These are phyloP conservation scores for Mormyrops attenuatus DNA, from an alignment of 2,797 vertebrate genomes.

Conservation along the genomic window DNA sequence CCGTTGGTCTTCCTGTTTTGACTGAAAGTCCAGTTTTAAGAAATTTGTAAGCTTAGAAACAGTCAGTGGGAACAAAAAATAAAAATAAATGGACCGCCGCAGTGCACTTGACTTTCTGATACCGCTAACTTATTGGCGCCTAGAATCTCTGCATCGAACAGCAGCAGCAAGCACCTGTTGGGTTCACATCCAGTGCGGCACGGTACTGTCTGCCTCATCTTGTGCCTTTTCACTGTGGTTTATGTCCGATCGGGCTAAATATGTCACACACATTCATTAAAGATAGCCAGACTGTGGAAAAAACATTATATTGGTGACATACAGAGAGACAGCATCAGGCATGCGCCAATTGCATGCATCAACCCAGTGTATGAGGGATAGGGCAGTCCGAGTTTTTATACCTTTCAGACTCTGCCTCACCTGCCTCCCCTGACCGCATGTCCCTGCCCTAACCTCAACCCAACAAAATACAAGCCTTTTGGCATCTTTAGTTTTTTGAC, in stretches of 20 bases:
- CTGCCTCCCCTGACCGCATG: no score
- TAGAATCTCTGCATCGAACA: not conserved
- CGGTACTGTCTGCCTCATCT: not conserved
- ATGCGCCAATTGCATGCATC: not conserved
- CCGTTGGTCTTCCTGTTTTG: no score
- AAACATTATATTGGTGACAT: no score
- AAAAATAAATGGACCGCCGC: not conserved
- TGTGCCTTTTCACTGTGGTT: not conserved
- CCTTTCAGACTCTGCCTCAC: no score
- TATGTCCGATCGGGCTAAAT: not conserved
- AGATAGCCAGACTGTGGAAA: not conserved
- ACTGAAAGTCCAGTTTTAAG: no score
- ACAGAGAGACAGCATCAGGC: not conserved
- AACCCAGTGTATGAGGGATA: no score
- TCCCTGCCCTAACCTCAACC: no score
- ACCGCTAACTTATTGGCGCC: no score
- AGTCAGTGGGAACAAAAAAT: not conserved
- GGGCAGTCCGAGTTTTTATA: no score
- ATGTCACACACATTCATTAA: not conserved
- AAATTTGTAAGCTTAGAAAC: no score
- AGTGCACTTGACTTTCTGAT: not conserved
- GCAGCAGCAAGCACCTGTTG: not conserved
- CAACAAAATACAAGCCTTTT: no score
- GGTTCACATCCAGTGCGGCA: not conserved
- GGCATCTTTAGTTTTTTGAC: no score